Conservation (phyloP, 2,888 invertebrate species). For the Pycnomerus fuliginosus region DNA sequence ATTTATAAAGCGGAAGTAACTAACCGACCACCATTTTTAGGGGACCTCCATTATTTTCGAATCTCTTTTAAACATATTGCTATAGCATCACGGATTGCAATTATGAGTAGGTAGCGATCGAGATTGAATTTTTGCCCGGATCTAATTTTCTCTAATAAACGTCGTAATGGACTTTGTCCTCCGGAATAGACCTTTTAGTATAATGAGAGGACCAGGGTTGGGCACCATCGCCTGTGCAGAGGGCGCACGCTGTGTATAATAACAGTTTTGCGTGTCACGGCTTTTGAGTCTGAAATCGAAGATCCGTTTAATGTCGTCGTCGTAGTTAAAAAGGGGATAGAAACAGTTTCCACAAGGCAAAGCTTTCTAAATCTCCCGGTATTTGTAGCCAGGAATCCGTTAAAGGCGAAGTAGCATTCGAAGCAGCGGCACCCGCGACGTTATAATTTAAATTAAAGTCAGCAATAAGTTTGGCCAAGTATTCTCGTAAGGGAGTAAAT, state of each 20-base stretch:
- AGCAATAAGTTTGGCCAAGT: constrained; percentile 43
- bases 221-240: constrained; percentile 17
- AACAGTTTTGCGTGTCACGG: constrained; percentile 46
- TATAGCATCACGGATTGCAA: too few relatives aligned
- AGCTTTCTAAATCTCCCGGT: constrained; percentile 23
- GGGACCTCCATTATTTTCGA: constrained; percentile 14
- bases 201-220: constrained; percentile 41
- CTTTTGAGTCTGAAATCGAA: too few relatives aligned
- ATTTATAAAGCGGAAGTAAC: constrained; percentile 25
- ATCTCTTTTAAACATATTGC: background rate
- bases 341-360: constrained; percentile 18
- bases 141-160: constrained; percentile 38
- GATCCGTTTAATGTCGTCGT: too few relatives aligned
- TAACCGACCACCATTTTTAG: constrained; percentile 16
- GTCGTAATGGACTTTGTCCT: constrained; percentile 42
- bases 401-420: constrained; percentile 27
- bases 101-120: background rate
- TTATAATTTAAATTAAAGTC: constrained; percentile 45
- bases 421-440: constrained; percentile 17
- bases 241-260: constrained; percentile 35
- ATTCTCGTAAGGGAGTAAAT: constrained; percentile 43
- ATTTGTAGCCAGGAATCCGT: constrained; percentile 28
- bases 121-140: too few relatives aligned
- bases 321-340: constrained; percentile 11
- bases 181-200: constrained; percentile 44